These are phyloP conservation scores for Dromaius novaehollandiae DNA, from an alignment of 2,113 vertebrate species.

Conservation along the genomic window DNA sequence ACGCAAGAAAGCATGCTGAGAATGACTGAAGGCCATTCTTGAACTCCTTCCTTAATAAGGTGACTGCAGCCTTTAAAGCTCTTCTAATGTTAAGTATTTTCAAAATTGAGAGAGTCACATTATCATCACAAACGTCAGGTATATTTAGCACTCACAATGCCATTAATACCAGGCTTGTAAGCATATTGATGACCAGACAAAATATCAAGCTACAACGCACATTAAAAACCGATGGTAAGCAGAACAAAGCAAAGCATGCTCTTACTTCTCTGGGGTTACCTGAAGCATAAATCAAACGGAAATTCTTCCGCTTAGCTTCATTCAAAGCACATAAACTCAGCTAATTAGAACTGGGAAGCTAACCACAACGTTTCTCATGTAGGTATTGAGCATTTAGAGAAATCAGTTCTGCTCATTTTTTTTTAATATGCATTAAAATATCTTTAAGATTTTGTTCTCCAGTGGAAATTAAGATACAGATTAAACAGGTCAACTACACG, in stretches of 20 bases:
- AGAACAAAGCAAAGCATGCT: constrained; percentile 20
- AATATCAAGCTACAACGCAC: constrained; percentile 4
- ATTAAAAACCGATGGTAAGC: constrained; percentile 11
- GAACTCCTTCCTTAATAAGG: constrained; percentile 77
- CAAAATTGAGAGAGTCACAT: constrained; percentile 27
- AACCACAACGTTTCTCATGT: constrained; percentile 2
- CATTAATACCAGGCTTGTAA: constrained; percentile 30
- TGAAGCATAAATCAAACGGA: constrained; percentile 29
- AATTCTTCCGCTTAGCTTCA: constrained; percentile 16
- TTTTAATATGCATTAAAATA: not conserved
- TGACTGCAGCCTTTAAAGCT: constrained; percentile 62
- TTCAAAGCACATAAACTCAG: constrained; percentile 9
- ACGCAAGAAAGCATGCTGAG: constrained; percentile 75
- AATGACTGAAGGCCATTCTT: constrained; percentile 81
- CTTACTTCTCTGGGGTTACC: not conserved
- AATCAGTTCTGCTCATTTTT: not conserved
- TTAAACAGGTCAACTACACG: not conserved
- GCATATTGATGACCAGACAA: constrained; percentile 31
- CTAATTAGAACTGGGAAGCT: constrained; percentile 24
- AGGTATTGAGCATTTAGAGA: not conserved
- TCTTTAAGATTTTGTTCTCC: not conserved
- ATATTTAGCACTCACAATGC: constrained; percentile 48
- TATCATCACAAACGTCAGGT: constrained; percentile 9
- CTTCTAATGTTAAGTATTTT: constrained; percentile 58
- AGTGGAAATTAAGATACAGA: not conserved